phyloP scores from a whole-genome alignment of 2,113 vertebrate species.

The Hemicordylus capensis region DNA sequence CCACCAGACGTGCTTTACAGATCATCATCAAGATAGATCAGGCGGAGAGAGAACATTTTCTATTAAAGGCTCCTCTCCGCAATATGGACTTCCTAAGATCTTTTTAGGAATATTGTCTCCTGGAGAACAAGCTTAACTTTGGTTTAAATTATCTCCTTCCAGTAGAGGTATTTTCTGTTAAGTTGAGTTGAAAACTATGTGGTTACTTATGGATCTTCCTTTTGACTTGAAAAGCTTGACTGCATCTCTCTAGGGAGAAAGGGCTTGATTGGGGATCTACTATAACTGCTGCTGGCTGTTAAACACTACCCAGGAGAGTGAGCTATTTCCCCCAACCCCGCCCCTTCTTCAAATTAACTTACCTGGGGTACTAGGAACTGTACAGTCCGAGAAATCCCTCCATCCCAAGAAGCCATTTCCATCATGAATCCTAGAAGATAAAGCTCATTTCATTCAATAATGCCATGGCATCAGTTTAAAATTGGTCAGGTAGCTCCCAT shows the following conservation, averaged over 20 bases:
- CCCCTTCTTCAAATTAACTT: constrained; percentile 26
- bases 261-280: no score
- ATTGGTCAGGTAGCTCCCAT: no score
- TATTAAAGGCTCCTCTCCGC: no score
- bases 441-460: background rate
- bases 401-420: constrained; percentile 99
- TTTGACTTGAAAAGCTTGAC: no score
- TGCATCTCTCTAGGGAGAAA: no score
- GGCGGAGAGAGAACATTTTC: background rate
- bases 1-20: background rate
- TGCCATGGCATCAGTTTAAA: background rate
- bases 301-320: no score
- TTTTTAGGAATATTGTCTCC: background rate
- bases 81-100: no score
- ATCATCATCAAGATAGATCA: background rate
- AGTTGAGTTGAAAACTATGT: background rate
- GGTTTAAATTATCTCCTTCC: background rate
- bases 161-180: background rate
- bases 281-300: no score
- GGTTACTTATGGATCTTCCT: background rate
- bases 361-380: constrained; percentile 98
- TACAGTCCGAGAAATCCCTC: constrained; percentile 95
- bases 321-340: no score
- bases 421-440: constrained; percentile 93
- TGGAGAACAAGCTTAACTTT: background rate